These are phyloP conservation scores for Pungitius pungitius DNA, from an alignment of 2,113 vertebrate species.

Conservation along the genomic window DNA sequence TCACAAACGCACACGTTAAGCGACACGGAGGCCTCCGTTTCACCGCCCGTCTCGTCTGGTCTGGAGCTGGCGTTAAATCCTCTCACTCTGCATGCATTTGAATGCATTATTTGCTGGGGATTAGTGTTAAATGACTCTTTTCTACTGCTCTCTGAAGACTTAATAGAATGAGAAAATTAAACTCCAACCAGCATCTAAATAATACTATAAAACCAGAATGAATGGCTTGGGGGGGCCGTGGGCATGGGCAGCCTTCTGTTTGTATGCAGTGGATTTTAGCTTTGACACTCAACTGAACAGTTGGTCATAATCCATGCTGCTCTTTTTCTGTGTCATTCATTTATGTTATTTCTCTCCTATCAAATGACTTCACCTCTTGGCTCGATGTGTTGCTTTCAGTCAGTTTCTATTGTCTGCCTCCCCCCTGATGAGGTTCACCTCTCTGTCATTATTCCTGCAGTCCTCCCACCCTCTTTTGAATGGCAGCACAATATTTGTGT, in stretches of 20 bases:
- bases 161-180: conserved; percentile 61
- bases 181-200: conserved; percentile 45
- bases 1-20: conserved; percentile 17
- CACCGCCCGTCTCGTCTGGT: conserved; percentile 50
- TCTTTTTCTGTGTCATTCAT: background rate
- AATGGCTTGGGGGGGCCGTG: no score
- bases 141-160: conserved; percentile 54
- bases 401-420: background rate
- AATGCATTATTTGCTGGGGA: conserved; percentile 64
- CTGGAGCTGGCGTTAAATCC: conserved; percentile 70
- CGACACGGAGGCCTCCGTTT: conserved; percentile 38
- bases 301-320: background rate
- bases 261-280: background rate
- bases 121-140: conserved; percentile 68
- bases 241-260: conserved; percentile 21
- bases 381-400: background rate
- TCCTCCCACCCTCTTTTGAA: background rate
- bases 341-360: background rate
- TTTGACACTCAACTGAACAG: background rate
- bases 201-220: conserved; percentile 47
- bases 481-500: no score
- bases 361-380: background rate
- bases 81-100: conserved; percentile 64
- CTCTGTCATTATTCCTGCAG: background rate
- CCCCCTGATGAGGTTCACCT: background rate